These are phyloP conservation scores for Dolichopus griseipennis DNA, from an alignment of 2,888 invertebrate genomes.

Conservation along the genomic window DNA sequence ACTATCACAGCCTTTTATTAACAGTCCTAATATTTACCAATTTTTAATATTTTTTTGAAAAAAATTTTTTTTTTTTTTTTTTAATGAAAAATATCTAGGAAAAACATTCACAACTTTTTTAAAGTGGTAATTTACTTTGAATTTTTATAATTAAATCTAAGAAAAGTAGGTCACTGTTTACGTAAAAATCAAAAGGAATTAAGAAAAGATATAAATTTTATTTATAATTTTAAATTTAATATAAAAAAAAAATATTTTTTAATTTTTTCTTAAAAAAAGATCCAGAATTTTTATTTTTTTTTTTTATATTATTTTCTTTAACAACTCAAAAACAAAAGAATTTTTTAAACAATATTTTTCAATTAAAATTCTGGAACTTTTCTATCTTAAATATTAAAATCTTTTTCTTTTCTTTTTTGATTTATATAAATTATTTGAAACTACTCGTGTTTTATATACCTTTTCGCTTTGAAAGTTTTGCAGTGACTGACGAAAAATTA, in stretches of 20 bases:
- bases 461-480: constrained; percentile 8
- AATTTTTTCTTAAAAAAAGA: too few relatives aligned
- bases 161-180: not conserved
- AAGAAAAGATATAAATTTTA: not conserved
- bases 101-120: too few relatives aligned
- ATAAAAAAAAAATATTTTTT: too few relatives aligned
- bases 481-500: constrained; percentile 2
- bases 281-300: too few relatives aligned
- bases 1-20: not conserved
- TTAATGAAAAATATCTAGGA: not conserved
- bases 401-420: too few relatives aligned
- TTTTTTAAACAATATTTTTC: not conserved
- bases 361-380: not conserved
- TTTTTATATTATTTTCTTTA: too few relatives aligned
- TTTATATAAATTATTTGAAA: not conserved
- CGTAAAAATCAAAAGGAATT: not conserved
- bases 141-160: not conserved
- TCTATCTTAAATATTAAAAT: not conserved
- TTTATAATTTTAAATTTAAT: too few relatives aligned
- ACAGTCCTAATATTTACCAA: not conserved
- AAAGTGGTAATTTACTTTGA: too few relatives aligned
- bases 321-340: not conserved
- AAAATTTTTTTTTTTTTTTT: not conserved
- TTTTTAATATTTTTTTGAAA: not conserved
- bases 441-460: not conserved